Conservation (phyloP, 2,888 invertebrate genomes). For the Protonemura montana region DNA sequence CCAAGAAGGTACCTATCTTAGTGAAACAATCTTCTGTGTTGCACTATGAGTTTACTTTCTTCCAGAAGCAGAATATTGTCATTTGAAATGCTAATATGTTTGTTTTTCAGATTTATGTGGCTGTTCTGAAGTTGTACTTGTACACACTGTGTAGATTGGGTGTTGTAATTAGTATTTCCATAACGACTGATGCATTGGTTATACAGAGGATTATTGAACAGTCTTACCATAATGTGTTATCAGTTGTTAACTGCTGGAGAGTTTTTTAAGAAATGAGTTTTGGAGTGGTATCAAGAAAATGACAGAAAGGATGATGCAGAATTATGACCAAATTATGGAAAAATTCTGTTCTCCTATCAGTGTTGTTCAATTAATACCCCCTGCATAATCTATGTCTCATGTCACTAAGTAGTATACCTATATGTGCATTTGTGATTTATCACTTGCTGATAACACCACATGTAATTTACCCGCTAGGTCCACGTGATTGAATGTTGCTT, state of each 20-base stretch:
- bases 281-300: no score
- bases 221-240: background rate
- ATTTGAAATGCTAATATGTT: conserved; percentile 12
- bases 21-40: background rate
- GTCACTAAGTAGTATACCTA: background rate
- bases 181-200: background rate
- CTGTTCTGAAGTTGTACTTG: conserved; percentile 1
- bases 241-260: no score
- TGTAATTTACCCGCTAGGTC: background rate
- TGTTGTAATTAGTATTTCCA: background rate
- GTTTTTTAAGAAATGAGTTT: no score
- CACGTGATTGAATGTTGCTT: conserved; percentile 1
- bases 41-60: background rate
- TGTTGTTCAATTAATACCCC: background rate
- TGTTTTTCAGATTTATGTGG: conserved; percentile 35
- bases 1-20: background rate
- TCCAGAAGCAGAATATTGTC: conserved; percentile 9
- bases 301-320: background rate
- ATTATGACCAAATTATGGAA: background rate
- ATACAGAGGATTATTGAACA: background rate
- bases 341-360: background rate
- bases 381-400: background rate
- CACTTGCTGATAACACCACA: background rate
- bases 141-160: background rate
- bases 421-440: background rate